Evolutionary conservation across 2,113 vertebrate genomes (phyloP).

Genomic region (Proterorhinus semilunaris): DNA sequence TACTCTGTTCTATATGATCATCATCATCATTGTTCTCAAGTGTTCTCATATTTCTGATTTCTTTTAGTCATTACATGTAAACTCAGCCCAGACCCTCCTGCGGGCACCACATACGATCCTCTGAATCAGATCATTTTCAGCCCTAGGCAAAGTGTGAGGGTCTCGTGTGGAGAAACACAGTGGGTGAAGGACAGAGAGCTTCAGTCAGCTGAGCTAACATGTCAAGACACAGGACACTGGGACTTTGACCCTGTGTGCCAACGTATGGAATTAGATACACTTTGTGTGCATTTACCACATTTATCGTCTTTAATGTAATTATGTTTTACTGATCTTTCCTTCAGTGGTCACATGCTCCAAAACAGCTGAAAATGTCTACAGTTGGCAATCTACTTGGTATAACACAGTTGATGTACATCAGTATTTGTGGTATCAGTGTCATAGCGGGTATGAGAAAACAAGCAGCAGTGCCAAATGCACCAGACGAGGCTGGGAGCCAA

Average conservation of each 20-base stretch:
- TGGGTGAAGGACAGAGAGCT: rapidly evolving
- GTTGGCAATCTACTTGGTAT: too few species aligned
- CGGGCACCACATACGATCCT: slow-evolving; percentile 13
- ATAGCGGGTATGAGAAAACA: rapidly evolving
- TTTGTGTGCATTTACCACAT: neutral
- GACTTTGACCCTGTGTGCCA: slow-evolving; percentile 9
- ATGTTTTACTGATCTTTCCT: slow-evolving; percentile 1
- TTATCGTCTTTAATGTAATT: neutral
- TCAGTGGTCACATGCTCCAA: slow-evolving; percentile 42
- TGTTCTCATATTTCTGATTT: neutral
- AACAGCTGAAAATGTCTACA: rapidly evolving
- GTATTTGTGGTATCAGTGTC: rapidly evolving
- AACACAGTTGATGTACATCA: too few species aligned
- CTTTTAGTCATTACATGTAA: slow-evolving; percentile 30
- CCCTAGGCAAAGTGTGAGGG: slow-evolving; percentile 14
- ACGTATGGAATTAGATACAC: slow-evolving; percentile 34
- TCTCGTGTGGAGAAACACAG: slow-evolving; percentile 15
- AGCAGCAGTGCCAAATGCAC: neutral
- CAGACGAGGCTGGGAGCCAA: slow-evolving; percentile 55
- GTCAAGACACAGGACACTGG: slow-evolving; percentile 17
- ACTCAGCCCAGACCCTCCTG: rapidly evolving
- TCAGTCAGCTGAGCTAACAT: neutral
- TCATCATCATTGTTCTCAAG: neutral
- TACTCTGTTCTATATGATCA: too few species aligned
- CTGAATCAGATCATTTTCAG: slow-evolving; percentile 11